Percentiles rank a stretch among this genome's conserved stretches.
phyloP scores from a whole-genome alignment of 1,140 invertebrate genomes.

The Octopus bimaculoides region DNA sequence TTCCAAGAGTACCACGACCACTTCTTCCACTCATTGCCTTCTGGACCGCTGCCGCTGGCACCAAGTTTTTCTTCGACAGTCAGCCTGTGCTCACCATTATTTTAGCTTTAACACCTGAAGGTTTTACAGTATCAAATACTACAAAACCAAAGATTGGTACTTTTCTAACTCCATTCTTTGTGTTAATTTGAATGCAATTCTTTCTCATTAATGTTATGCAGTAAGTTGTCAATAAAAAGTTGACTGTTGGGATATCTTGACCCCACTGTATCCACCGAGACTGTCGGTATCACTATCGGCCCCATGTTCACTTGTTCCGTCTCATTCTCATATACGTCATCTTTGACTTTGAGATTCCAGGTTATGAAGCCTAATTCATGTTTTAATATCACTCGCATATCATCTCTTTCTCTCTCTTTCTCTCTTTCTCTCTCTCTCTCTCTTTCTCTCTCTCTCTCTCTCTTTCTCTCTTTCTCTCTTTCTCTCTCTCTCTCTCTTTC shows the following conservation, averaged over 20 bases:
- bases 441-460: no score
- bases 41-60: constrained; percentile 60
- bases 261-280: constrained; percentile 32
- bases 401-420: no score
- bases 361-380: no score
- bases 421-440: no score
- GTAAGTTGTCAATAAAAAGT: constrained; percentile 89
- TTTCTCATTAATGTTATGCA: constrained; percentile 78
- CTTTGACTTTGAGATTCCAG: no score
- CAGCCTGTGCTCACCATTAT: constrained; percentile 72
- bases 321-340: no score
- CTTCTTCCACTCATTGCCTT: constrained; percentile 33
- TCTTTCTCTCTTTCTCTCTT: no score
- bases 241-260: constrained; percentile 74
- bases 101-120: constrained; percentile 61
- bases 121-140: constrained; percentile 75
- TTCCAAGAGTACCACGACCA: constrained; percentile 26
- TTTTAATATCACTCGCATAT: no score
- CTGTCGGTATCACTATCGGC: constrained; percentile 41
- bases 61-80: constrained; percentile 86
- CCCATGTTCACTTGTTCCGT: constrained; percentile 36
- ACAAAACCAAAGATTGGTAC: constrained; percentile 87
- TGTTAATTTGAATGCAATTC: constrained; percentile 70
- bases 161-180: constrained; percentile 54
- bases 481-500: no score